Evolutionary conservation across 2,113 vertebrate genomes (phyloP).

Genomic region (Cololabis saira): DNA sequence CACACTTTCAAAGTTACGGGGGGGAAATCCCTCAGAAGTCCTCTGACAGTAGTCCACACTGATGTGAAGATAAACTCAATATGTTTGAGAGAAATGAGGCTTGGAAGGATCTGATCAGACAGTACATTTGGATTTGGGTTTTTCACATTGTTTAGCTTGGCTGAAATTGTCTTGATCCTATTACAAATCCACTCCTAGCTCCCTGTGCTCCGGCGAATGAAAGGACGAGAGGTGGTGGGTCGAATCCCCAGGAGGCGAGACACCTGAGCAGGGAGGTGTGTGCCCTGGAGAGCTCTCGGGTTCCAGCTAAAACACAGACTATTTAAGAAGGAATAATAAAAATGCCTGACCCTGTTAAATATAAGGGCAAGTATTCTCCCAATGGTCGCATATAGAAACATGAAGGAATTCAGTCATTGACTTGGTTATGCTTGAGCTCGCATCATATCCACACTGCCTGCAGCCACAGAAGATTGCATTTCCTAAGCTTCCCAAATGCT

Average conservation of each 20-base stretch:
- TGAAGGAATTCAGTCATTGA: constrained; percentile 57
- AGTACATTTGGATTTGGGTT: constrained; percentile 67
- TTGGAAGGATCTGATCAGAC: constrained; percentile 66
- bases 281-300: constrained; percentile 49
- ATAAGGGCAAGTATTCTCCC: constrained; percentile 58
- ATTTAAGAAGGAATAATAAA: constrained; percentile 73
- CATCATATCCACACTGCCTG: constrained; percentile 54
- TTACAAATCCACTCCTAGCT: constrained; percentile 67
- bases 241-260: constrained; percentile 52
- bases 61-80: constrained; percentile 46
- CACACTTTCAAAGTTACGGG: not conserved
- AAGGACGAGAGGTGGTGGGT: constrained; percentile 1
- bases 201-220: constrained; percentile 3
- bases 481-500: constrained; percentile 53
- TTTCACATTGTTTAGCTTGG: constrained; percentile 63
- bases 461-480: constrained; percentile 68
- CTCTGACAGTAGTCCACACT: constrained; percentile 35
- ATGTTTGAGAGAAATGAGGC: constrained; percentile 39
- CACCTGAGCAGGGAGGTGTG: constrained; percentile 64
- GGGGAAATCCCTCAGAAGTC: constrained; percentile 19
- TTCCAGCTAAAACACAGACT: constrained; percentile 74
- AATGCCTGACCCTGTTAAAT: constrained; percentile 67
- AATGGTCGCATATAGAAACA: constrained; percentile 49
- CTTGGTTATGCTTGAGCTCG: constrained; percentile 45
- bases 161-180: constrained; percentile 24